phyloP scores from a whole-genome alignment of 2,797 vertebrate species.

The Spatula versicolor region DNA sequence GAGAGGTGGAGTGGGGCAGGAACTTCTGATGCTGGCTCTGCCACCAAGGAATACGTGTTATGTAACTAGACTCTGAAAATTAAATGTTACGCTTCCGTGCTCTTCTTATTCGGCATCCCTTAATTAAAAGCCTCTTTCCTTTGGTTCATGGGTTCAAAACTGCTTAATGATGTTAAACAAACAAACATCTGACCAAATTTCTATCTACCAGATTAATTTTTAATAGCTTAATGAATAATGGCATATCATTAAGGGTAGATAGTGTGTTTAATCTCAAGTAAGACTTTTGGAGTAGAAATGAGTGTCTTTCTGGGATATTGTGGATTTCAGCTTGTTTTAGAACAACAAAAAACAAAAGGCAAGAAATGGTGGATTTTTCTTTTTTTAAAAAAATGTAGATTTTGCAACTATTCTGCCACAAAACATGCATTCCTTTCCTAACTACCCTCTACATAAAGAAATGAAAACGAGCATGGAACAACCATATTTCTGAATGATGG shows the following conservation, averaged over 20 bases:
- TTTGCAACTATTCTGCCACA: not conserved
- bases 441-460: not conserved
- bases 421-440: not conserved
- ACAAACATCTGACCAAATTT: not conserved
- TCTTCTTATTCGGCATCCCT: not conserved
- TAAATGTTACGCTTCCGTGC: not conserved
- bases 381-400: not conserved
- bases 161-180: not conserved
- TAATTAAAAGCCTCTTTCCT: slow-evolving; percentile 37
- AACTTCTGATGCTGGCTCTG: not conserved
- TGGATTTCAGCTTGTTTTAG: not conserved
- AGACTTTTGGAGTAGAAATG: not conserved
- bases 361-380: not conserved
- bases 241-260: not conserved
- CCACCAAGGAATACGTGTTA: not conserved
- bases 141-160: not conserved
- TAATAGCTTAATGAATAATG: not conserved
- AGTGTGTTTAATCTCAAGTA: not conserved
- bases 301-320: not conserved
- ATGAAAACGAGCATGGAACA: not conserved
- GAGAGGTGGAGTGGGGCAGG: not conserved
- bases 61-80: not conserved
- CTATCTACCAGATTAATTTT: not conserved
- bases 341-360: not conserved
- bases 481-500: not conserved